Conservation (phyloP, 23 tunicate species). For the Clavelina lepadiformis region DNA sequence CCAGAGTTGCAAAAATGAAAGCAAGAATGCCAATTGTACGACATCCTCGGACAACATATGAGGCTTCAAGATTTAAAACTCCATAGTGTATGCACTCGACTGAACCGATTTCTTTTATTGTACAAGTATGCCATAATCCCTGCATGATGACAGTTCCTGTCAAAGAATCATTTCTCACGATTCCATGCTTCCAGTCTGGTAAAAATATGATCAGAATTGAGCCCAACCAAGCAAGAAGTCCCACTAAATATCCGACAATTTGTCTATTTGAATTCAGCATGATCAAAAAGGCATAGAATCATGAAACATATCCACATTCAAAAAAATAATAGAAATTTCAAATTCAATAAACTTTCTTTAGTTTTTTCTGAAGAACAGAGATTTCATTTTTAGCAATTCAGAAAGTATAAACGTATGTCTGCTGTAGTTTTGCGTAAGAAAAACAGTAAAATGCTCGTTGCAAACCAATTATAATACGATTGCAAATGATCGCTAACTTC, state of each 20-base stretch:
- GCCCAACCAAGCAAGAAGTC: constrained; percentile 8
- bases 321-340: no score
- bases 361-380: no score
- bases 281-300: no score
- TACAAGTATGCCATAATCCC: constrained; percentile 21
- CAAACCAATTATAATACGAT: no score
- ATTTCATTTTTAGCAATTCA: no score
- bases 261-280: constrained; percentile 31
- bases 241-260: constrained; percentile 35
- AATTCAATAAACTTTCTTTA: no score
- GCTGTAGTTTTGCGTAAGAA: no score
- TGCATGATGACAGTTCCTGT: neutral
- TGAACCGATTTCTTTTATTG: constrained; percentile 3
- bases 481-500: no score
- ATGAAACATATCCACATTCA: no score
- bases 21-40: constrained; percentile 3
- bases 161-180: constrained; percentile 1
- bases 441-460: no score
- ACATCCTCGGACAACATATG: constrained; percentile 12
- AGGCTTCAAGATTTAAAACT: constrained; percentile 1
- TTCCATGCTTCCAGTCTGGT: constrained; percentile 35
- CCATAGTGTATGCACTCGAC: constrained; percentile 11
- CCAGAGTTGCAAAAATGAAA: constrained; percentile 7
- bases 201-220: constrained; percentile 5
- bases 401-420: no score